Percentiles rank a stretch among this genome's conserved stretches.
Conservation (phyloP, 2,113 vertebrate species). For the Myotis davidii region DNA sequence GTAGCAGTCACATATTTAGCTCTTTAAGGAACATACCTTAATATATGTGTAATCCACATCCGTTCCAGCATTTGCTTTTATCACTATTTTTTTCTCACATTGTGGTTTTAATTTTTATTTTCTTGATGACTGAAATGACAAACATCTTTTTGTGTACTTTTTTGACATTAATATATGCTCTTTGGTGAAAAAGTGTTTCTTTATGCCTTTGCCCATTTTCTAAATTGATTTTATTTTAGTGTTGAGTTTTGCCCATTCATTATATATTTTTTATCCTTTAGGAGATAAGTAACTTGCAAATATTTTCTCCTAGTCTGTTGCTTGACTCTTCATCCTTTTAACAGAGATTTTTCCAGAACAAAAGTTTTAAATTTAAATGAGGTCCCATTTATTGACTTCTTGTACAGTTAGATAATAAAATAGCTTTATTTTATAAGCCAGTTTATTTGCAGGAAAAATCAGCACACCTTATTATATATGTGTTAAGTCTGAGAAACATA, state of each 20-base stretch:
- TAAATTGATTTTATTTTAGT: background rate
- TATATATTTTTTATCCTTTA: background rate
- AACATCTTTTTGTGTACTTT: background rate
- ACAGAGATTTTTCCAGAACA: background rate
- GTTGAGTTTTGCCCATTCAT: background rate
- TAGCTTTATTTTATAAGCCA: background rate
- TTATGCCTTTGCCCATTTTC: background rate
- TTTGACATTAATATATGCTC: background rate
- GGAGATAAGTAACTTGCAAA: background rate
- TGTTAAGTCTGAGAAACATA: background rate
- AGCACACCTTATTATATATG: background rate
- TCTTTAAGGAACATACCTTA: background rate
- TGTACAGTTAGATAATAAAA: background rate
- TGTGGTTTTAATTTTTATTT: background rate
- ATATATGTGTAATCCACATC: background rate
- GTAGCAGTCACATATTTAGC: background rate
- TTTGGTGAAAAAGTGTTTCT: background rate
- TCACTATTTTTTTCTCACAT: background rate
- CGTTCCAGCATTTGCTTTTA: background rate
- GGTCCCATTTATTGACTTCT: background rate
- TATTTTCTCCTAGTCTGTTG: background rate
- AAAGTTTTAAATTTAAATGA: constrained; percentile 4
- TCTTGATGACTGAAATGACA: background rate
- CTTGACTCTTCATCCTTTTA: background rate
- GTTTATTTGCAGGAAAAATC: background rate